A percentile compares a stretch with the other conserved stretches of the same genome.
Evolutionary conservation across 2,797 vertebrate genomes (phyloP).

Genomic region (Silurus lanzhouensis): DNA sequence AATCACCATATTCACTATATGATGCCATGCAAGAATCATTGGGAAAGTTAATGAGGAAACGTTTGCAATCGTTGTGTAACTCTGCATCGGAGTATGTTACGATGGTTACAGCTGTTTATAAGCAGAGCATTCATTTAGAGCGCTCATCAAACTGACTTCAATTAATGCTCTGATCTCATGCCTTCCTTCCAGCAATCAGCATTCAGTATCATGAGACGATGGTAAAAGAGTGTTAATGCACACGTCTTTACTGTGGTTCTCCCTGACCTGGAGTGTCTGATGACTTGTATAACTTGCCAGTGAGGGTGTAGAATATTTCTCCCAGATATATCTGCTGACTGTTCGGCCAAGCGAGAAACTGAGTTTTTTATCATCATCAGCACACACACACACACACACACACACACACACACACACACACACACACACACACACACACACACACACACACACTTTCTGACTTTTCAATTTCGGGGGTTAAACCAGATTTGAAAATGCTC

Average conservation of each 20-base stretch:
- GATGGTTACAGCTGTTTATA: too few relatives aligned
- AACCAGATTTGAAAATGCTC: neutral
- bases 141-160: too few relatives aligned
- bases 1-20: too few relatives aligned
- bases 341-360: constrained; percentile 3
- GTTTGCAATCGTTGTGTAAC: too few relatives aligned
- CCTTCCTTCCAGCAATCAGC: too few relatives aligned
- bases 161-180: too few relatives aligned
- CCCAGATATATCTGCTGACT: neutral
- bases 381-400: too few relatives aligned
- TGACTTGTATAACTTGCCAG: neutral
- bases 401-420: neutral
- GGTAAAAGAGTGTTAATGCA: neutral
- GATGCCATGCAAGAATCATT: too few relatives aligned
- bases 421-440: neutral
- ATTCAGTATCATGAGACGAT: too few relatives aligned
- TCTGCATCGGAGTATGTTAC: too few relatives aligned
- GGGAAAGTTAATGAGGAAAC: too few relatives aligned
- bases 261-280: neutral
- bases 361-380: neutral
- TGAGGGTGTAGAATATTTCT: neutral
- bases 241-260: neutral
- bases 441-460: neutral
- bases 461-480: neutral
- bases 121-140: too few relatives aligned